Base-by-base conservation (phyloP, 2,797 vertebrate genomes). In the Glyptemys insculpta region DNA sequence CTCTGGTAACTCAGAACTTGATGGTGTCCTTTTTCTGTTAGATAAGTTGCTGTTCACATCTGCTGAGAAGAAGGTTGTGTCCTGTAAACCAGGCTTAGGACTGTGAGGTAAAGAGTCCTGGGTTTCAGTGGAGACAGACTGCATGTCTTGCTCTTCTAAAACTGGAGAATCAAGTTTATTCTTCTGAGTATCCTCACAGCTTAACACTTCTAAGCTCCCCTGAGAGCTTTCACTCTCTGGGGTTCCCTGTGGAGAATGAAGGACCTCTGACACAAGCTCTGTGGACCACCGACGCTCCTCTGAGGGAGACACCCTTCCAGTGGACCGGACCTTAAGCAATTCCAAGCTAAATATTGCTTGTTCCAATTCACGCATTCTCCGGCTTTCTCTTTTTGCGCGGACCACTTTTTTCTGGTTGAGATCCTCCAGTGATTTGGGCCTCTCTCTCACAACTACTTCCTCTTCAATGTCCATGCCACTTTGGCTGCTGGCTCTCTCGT, bases 301-400 rank as follows among this genome's bases (percentile, higher is more conserved):
- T 0, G 99, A 98, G 5, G 99, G 99, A 0, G 99, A 99, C 1
- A 98, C 95, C 1, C 98, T 98, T 0, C 99, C 97, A 1, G 98
- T 99, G 41, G 99, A 99, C 15, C 99, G 98, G 5, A 99, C 99
- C 97, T 99, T 99, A 1, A 99, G 98, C 87, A 99, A 98, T 97
- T 99, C 99, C 97, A 99, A 98, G 96, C 99, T 99, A 97, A 99
- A 99, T 91, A 99, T 99, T 0, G 99, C 99, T 96, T 99, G 99
- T 47, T 99, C 99, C 94, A 99, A 94, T 92, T 99, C 99, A 92
- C 99, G 98, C 99, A 99, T 99, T 91, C 99, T 98, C 82, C 99
- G 98, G 94, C 99, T 99, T 97, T 99, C 99, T 86, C 99, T 98
- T 97, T 99, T 99, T 91, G 99, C 99, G 56, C 99, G 98, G 25